Base-by-base conservation (phyloP, 2,888 invertebrate species). In the Eupelmus urozonus region DNA sequence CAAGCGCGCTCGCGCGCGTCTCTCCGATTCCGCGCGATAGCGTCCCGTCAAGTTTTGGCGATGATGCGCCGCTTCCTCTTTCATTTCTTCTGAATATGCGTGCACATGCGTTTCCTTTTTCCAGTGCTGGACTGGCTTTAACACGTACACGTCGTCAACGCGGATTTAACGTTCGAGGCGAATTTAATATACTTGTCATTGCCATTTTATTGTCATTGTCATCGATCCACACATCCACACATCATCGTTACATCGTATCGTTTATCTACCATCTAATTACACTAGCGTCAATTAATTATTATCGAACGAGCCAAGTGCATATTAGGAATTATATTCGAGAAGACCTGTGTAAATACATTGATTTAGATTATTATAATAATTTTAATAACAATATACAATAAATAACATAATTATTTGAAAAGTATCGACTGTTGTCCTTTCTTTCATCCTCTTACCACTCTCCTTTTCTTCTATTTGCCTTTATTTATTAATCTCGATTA, bases 341-440 rank as follows among this genome's bases (percentile, higher is more conserved):
- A 76, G 66, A 79, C 65, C 70, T 73, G 66, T 81, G 80, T 81
- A 79, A 76, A 81, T 81, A 81, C 53, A 5, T 69, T 69, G 63
- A 76, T 76, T 66, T 78, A 78, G 69, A 73, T 65, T 76, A 80
- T 71, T 80, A 78, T 76, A 42, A 80, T 80, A 75, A 80, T 80
- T 80, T 80, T 80, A 80, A 78, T 80, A 80, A 78, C 78, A 78
- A 49, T 78, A 80, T 76, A 69, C 72, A 78, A 78, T 76, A 78
- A 76, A 78, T 70, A 76, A 80, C 63, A 80, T 72, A 71, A 74
- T 73, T 80, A 73, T 72, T 77, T 75, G 55, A 77, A 69, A 80
- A 71, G 51, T 40, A 51, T 16, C 25, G 1, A 16, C 4, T 42
- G 1, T 34, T 66, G 13, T 49, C 25, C 4, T 59, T 23, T 55